Conservation (phyloP, 2,888 invertebrate species). For the Suillia variegata region DNA sequence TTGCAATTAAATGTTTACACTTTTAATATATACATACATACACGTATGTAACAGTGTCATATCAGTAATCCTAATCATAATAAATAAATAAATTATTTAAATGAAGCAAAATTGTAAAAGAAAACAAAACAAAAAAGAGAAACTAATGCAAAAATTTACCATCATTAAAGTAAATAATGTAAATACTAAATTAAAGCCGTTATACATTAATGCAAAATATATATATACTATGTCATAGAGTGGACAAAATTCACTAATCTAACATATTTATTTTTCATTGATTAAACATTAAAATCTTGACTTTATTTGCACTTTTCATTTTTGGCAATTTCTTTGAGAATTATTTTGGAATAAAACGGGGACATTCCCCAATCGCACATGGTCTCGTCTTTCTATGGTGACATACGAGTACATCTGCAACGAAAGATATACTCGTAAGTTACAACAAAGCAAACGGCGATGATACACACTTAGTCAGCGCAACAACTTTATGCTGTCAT, state of each 20-base stretch:
- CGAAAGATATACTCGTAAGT: too few species aligned
- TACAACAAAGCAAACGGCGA: too few species aligned
- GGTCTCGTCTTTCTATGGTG: too few species aligned
- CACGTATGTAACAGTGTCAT: constrained; percentile 32
- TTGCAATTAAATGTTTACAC: neutral
- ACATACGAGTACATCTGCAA: too few species aligned
- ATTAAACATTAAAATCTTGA: too few species aligned
- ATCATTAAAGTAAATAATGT: too few species aligned
- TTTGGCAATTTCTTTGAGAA: neutral
- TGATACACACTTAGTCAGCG: too few species aligned
- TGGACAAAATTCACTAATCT: neutral
- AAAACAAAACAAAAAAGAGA: constrained; percentile 13
- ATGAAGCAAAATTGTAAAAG: constrained; percentile 26
- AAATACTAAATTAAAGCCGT: too few species aligned
- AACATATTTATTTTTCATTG: neutral
- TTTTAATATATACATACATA: constrained; percentile 28
- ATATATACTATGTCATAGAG: constrained; percentile 1
- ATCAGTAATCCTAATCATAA: constrained; percentile 17
- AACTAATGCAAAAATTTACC: constrained; percentile 6
- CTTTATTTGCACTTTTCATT: neutral
- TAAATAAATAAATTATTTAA: constrained; percentile 22
- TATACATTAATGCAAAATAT: too few species aligned
- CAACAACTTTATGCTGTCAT: too few species aligned
- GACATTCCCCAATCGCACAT: neutral
- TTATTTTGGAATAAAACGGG: neutral